phyloP scores from a whole-genome alignment of 2,888 invertebrate genomes.

The Synanthedon formicaeformis region DNA sequence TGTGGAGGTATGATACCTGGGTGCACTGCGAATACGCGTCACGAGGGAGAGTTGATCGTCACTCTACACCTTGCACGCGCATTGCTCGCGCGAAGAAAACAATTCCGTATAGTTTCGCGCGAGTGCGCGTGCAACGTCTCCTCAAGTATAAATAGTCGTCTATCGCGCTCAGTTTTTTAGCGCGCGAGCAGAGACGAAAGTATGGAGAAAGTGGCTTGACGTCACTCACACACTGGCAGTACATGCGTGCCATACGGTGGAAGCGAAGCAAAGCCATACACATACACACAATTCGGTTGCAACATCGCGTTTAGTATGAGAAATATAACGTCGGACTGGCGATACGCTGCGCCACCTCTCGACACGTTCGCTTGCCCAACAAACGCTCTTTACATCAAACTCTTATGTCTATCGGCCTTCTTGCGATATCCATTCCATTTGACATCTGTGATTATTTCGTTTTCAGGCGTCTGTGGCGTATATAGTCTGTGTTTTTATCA shows the following conservation, averaged over 20 bases:
- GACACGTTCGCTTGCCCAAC: slow-evolving; percentile 64
- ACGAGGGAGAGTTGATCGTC: slow-evolving; percentile 28
- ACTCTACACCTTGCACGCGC: slow-evolving; percentile 28
- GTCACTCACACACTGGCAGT: slow-evolving; percentile 63
- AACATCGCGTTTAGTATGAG: slow-evolving; percentile 49
- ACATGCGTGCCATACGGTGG: slow-evolving; percentile 34
- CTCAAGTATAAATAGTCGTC: slow-evolving; percentile 59
- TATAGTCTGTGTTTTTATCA: too few species aligned
- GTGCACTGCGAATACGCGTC: slow-evolving; percentile 6
- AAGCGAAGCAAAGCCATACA: slow-evolving; percentile 8
- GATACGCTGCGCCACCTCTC: slow-evolving; percentile 57
- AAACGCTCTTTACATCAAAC: slow-evolving; percentile 5
- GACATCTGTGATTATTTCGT: too few species aligned
- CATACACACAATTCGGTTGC: slow-evolving; percentile 40
- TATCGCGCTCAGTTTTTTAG: slow-evolving; percentile 61
- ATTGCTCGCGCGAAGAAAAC: slow-evolving; percentile 31
- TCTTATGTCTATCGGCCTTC: background rate
- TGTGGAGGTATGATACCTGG: slow-evolving; percentile 3
- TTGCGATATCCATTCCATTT: too few species aligned
- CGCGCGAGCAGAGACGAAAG: slow-evolving; percentile 65
- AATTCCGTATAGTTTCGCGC: slow-evolving; percentile 55
- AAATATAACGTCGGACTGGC: slow-evolving; percentile 41
- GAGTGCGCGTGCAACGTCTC: slow-evolving; percentile 53
- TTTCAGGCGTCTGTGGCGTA: too few species aligned
- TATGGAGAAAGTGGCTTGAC: slow-evolving; percentile 70